Base-by-base conservation (phyloP, 2,113 vertebrate genomes). In the Hucho hucho region DNA sequence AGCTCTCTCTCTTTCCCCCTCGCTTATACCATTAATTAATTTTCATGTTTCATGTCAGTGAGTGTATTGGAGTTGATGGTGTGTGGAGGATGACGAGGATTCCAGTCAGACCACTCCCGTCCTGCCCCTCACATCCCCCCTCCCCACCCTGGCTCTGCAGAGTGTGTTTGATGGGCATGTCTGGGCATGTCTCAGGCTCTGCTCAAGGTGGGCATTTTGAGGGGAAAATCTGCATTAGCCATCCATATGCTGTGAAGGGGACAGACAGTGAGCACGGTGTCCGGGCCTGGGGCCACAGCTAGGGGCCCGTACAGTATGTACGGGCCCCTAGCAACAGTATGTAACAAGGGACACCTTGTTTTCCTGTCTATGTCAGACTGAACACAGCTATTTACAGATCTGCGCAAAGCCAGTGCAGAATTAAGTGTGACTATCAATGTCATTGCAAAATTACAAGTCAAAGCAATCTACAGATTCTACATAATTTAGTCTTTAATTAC, bases 21-120 rank as follows among this genome's bases (percentile, higher is more conserved):
- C 28, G 77, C 86, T 84, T 83, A 79, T 85, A 79, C 72, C 71
- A 75, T 84, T 85, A 89, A 90, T 90, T 78, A 77, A 84, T 89
- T 89, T 89, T 84, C 87, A 89, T 81, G 87, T 86, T 86, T 90
- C 84, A 84, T 85, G 81, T 84, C 80, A 84, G 58, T 47, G 64
- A 71, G 74, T 80, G 79, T 85, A 83, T 87, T 84, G 81, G 83
- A 85, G 80, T 87, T 90, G 88, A 90, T 79, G 87, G 85, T 79
- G 84, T 83, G 83, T 81, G 84, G 67, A 81, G 75, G 88, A 80
- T 76, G 82, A 81, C 65, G 71, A 53, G 70, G 80, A 91, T 86
- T 88, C 79, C 53, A 82, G 80, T 81, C 87, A 75, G 81, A 82
- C 59, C 75, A 72, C 83, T 76, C 76, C 68, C 72, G 66, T 83